These are phyloP conservation scores for Catostomus latipinnis DNA, from an alignment of 2,797 vertebrate species.

Conservation along the genomic window DNA sequence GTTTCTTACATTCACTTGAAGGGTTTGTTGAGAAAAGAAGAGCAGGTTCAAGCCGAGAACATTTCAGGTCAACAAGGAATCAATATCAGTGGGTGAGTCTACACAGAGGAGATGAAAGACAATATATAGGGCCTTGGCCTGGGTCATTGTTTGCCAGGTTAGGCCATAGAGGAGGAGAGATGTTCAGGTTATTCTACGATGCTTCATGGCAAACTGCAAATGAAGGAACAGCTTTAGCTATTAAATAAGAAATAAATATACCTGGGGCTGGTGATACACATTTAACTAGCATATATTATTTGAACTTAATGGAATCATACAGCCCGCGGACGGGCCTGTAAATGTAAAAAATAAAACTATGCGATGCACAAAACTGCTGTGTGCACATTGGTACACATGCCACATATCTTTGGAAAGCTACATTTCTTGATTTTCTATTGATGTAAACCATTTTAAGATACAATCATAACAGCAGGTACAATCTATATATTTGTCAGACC, in stretches of 20 bases:
- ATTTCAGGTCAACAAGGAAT: slow-evolving; percentile 97
- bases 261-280: neutral
- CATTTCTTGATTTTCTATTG: no score
- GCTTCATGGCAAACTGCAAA: slow-evolving; percentile 66
- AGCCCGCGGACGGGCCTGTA: no score
- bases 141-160: slow-evolving; percentile 81
- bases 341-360: no score
- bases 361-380: no score
- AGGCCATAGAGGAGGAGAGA: slow-evolving; percentile 78
- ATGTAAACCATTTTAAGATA: no score
- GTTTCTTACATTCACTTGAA: slow-evolving; percentile 64
- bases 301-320: neutral
- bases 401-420: no score
- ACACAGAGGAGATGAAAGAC: slow-evolving; percentile 90
- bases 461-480: no score
- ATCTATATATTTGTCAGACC: no score
- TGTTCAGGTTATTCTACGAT: slow-evolving; percentile 71
- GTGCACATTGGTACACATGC: no score
- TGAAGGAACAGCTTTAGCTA: slow-evolving; percentile 46
- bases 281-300: neutral
- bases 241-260: slow-evolving; percentile 14
- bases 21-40: slow-evolving; percentile 61
- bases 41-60: slow-evolving; percentile 84
- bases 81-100: slow-evolving; percentile 92
- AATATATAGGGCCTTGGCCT: slow-evolving; percentile 83